Base-by-base conservation (phyloP, 2,888 invertebrate species). In the Conops quadrifasciatus region DNA sequence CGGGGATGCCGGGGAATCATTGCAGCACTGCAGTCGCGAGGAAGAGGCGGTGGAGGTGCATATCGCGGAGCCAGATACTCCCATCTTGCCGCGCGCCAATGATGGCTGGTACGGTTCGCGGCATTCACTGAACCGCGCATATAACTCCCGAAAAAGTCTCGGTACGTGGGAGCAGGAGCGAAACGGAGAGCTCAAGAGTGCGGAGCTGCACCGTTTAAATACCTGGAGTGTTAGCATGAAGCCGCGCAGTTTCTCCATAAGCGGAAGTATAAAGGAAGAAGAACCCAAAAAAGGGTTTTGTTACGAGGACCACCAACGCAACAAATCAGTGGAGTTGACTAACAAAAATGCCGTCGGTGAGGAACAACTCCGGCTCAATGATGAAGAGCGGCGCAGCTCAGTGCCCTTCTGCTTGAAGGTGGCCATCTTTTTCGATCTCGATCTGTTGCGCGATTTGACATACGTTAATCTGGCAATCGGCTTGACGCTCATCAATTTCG, bases 401-500 rank as follows among this genome's bases (percentile, higher is more conserved):
- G 76, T 89, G 62, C 87, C 88, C 0, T 88, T 90, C 76, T 87
- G 88, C 62, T 84, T 89, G 80, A 90, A 90, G 80, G 80, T 92
- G 2, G 83, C 88, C 0, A 85, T 90, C 56, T 92, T 92, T 80
- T 92, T 93, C 79, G 93, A 92, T 81, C 87, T 93, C 70, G 91
- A 91, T 80, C 86, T 93, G 68, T 81, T 93, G 63, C 89, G 89
- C 77, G 92, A 93, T 84, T 88, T 89, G 4, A 89, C 90, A 4
- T 93, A 91, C 77, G 88, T 92, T 0, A 92, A 91, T 79, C 84
- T 92, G 64, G 91, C 92, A 88, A 78, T 92, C 70, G 93, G 93
- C 16, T 88, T 92, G 53, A 92, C 91, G 1, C 81, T 92, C 43
- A 92, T 92, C 0, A 90, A 89, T 79, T 92, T 92, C 79, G 90